Conservation (phyloP, 2,113 vertebrate genomes). For the Beaufortia kweichowensis region DNA sequence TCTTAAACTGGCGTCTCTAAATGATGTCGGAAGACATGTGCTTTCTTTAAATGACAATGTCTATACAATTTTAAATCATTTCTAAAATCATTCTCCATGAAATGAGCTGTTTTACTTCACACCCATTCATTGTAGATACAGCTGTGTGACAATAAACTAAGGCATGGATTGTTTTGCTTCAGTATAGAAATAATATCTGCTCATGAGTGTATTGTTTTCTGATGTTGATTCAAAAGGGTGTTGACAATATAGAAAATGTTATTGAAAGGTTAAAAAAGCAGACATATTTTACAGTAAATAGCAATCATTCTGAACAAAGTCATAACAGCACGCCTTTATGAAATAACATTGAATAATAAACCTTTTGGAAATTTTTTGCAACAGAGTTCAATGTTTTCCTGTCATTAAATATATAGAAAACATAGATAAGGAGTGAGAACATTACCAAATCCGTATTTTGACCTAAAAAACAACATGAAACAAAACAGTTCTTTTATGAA, state of each 20-base stretch:
- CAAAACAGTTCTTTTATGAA: neutral
- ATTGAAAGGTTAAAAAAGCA: conserved; percentile 36
- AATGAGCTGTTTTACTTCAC: neutral
- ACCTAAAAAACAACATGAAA: neutral
- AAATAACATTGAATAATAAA: conserved; percentile 10
- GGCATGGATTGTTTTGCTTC: neutral
- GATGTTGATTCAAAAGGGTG: conserved; percentile 47
- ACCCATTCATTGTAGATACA: neutral
- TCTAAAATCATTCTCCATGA: neutral
- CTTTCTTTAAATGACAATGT: neutral
- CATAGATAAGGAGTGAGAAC: neutral
- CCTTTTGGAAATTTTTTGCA: neutral
- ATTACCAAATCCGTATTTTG: neutral
- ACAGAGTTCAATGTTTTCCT: neutral
- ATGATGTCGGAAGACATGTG: neutral
- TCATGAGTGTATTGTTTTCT: neutral
- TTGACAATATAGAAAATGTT: conserved; percentile 24
- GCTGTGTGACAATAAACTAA: conserved; percentile 9
- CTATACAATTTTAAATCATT: neutral
- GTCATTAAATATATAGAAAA: neutral
- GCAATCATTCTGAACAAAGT: neutral
- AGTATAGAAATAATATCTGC: conserved; percentile 15
- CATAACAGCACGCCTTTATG: neutral
- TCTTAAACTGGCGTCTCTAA: neutral
- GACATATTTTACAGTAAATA: conserved; percentile 7